Conservation (phyloP, 2,113 vertebrate species). For the Seriola dumerili region DNA sequence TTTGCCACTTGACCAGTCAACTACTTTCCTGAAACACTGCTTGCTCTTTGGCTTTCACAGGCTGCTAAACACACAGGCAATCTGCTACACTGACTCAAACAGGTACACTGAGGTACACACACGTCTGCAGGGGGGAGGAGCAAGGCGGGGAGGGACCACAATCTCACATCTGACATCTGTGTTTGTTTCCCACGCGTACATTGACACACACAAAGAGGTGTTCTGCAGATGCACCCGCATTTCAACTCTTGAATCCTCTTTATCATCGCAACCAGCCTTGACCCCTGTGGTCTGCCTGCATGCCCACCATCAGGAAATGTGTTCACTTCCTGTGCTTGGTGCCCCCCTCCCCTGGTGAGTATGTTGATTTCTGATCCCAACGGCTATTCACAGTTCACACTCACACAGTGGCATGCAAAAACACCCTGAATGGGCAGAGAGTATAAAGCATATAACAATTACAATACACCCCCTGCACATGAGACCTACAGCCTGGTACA, state of each 20-base stretch:
- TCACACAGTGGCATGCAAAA: conserved; percentile 6
- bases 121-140: conserved; percentile 33
- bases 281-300: conserved; percentile 10
- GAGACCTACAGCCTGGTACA: background rate
- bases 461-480: background rate
- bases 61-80: conserved; percentile 36
- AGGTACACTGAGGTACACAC: conserved; percentile 49
- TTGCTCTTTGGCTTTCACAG: conserved; percentile 53
- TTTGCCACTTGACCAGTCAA: conserved; percentile 48
- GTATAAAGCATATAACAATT: background rate
- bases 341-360: no score
- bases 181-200: conserved; percentile 26
- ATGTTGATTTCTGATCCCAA: background rate
- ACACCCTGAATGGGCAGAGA: background rate
- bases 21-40: conserved; percentile 46
- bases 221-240: background rate
- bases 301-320: background rate
- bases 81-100: conserved; percentile 43
- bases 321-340: conserved; percentile 16
- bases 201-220: background rate
- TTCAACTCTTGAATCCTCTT: background rate
- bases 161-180: conserved; percentile 28
- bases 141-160: conserved; percentile 51
- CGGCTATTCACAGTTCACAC: background rate
- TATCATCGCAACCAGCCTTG: conserved; percentile 4